phyloP scores from a whole-genome alignment of 2,797 vertebrate species.

The Tiaroga cobitis region DNA sequence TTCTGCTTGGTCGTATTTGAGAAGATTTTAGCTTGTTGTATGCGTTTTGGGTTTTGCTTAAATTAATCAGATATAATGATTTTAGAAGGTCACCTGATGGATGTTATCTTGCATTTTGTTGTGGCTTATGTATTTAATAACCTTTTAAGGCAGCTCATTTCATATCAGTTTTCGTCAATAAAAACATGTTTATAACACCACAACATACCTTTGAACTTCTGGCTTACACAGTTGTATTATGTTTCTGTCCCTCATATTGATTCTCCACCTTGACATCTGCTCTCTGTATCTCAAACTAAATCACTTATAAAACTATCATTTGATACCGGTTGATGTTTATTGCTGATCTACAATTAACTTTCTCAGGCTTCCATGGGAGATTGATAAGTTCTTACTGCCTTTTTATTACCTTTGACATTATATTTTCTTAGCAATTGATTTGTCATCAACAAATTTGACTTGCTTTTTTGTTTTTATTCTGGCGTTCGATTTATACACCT shows the following conservation, averaged over 20 bases:
- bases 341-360: not conserved
- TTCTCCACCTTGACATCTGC: not conserved
- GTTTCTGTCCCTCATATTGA: not conserved
- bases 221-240: not conserved
- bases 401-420: not conserved
- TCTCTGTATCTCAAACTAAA: conserved; percentile 14
- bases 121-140: conserved; percentile 15
- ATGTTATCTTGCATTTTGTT: not conserved
- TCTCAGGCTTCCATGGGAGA: not conserved
- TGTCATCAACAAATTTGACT: not conserved
- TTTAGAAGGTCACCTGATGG: not conserved
- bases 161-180: conserved; percentile 9
- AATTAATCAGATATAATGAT: not conserved
- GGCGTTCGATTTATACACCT: not conserved
- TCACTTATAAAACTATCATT: conserved; percentile 14
- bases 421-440: conserved; percentile 28
- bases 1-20: not conserved
- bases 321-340: not conserved
- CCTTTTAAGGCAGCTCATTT: not conserved
- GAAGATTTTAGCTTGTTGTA: not conserved
- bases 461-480: conserved; percentile 48
- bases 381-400: conserved; percentile 15
- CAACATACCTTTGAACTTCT: conserved; percentile 17
- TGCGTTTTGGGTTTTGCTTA: not conserved
- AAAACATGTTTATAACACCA: conserved; percentile 23